phyloP scores from a whole-genome alignment of 1,140 invertebrate genomes.

The Ylistrum balloti region DNA sequence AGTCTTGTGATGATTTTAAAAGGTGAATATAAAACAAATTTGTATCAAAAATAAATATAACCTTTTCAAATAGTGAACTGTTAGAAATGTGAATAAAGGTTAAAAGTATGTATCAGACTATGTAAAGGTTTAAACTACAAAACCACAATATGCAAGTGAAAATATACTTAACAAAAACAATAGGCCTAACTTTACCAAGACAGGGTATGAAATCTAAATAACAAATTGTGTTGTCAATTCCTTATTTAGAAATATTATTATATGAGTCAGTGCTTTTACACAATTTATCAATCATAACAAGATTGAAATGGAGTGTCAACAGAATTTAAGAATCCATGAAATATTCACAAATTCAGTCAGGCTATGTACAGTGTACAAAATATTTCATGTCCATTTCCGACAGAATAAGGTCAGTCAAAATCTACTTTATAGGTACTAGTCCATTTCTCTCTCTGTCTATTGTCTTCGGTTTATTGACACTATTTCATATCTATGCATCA shows the following conservation, averaged over 20 bases:
- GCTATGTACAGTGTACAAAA: no score
- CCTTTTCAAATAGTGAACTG: constrained; percentile 6
- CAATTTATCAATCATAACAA: neutral
- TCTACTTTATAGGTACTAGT: no score
- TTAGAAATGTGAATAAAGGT: neutral
- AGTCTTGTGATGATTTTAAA: neutral
- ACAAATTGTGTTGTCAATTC: neutral
- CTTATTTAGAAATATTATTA: neutral
- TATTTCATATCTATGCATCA: no score
- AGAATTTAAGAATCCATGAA: no score
- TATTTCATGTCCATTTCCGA: no score
- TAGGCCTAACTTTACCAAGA: neutral
- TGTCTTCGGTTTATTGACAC: no score
- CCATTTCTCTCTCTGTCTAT: no score
- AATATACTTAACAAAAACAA: neutral
- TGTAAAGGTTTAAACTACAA: constrained; percentile 35
- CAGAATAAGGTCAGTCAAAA: no score
- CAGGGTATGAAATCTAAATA: neutral
- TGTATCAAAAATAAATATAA: neutral
- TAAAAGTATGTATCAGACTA: neutral
- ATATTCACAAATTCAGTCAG: no score
- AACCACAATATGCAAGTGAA: constrained; percentile 4
- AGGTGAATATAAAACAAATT: neutral
- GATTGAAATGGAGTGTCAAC: no score
- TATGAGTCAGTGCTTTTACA: no score